These are phyloP conservation scores for Psilopogon haemacephalus DNA, from an alignment of 2,113 vertebrate species.

Conservation along the genomic window DNA sequence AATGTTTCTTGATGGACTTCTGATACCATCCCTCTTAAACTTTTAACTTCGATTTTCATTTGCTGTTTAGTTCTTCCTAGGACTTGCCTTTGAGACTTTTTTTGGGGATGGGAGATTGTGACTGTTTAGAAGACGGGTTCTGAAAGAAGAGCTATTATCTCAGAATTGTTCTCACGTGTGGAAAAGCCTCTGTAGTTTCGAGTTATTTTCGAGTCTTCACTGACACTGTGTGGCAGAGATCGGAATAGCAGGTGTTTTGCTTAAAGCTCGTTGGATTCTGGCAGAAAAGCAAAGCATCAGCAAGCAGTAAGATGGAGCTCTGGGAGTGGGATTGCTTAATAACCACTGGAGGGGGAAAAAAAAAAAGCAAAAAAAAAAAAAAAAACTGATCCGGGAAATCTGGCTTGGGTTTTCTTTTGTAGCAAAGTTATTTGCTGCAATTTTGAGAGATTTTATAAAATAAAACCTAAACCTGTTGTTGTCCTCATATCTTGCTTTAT, in stretches of 20 bases:
- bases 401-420: neutral
- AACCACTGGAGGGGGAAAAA: too few relatives aligned
- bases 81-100: neutral
- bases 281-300: rapidly evolving
- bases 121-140: neutral
- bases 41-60: neutral
- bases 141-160: neutral
- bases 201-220: conserved; percentile 19
- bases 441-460: neutral
- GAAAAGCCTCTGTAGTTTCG: neutral
- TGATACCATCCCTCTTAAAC: neutral
- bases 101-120: rapidly evolving
- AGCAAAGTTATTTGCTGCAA: neutral
- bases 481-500: neutral
- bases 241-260: conserved; percentile 50
- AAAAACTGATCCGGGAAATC: neutral
- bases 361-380: too few relatives aligned
- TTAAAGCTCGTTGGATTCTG: neutral
- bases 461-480: neutral
- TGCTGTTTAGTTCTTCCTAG: neutral
- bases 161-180: neutral
- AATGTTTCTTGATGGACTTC: neutral
- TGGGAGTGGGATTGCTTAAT: neutral
- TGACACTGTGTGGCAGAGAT: conserved; percentile 69
- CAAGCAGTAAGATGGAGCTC: neutral